A percentile compares a stretch with the other conserved stretches of the same genome.
Conservation (phyloP, 2,888 invertebrate genomes). For the Ommatoiulus sabulosus region DNA sequence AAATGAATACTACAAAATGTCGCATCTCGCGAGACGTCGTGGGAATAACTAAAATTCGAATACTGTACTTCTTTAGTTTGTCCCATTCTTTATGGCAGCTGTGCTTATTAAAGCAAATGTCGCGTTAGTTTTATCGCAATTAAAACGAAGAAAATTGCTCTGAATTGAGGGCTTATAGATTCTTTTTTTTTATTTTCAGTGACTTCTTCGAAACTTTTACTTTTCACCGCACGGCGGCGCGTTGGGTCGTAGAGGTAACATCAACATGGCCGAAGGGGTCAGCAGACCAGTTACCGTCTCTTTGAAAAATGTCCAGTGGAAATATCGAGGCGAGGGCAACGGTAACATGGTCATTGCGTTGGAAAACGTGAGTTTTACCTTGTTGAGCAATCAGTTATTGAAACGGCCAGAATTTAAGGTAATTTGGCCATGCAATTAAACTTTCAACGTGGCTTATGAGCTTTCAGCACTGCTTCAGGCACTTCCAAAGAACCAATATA, state of each 20-base stretch:
- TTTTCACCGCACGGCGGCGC: background rate
- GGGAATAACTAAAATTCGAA: background rate
- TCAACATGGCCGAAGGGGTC: background rate
- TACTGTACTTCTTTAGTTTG: background rate
- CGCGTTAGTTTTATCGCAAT: background rate
- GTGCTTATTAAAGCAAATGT: background rate
- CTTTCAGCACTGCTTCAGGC: too few species aligned
- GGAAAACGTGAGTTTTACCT: conserved; percentile 48
- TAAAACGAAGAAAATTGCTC: too few species aligned
- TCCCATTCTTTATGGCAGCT: background rate
- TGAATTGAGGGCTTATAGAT: background rate
- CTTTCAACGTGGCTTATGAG: too few species aligned
- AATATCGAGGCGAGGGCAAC: conserved; percentile 54
- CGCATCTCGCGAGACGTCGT: background rate
- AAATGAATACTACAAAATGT: background rate
- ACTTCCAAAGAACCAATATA: too few species aligned
- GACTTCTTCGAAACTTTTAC: background rate
- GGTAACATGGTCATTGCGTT: conserved; percentile 49
- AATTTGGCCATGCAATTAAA: too few species aligned
- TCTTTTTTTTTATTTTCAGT: background rate
- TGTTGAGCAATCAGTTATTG: background rate
- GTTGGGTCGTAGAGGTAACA: background rate
- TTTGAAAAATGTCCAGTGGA: conserved; percentile 18
- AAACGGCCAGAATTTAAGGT: background rate
- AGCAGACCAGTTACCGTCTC: background rate